Base-by-base conservation (phyloP, 92 coral and sea anemone genomes). In the Meandrina meandrites region DNA sequence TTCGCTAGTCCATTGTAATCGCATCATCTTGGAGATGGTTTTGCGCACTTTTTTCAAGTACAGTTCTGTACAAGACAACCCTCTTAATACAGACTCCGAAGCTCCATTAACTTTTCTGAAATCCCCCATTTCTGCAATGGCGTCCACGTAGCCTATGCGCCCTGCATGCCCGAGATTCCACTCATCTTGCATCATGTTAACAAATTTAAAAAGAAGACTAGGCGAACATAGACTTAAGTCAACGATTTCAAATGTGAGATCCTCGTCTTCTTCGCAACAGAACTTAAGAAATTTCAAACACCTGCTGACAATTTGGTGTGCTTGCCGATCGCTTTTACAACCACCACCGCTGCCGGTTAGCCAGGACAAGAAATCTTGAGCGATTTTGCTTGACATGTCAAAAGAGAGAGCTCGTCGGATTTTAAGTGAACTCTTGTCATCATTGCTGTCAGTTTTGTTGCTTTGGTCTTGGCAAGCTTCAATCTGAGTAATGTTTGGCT, bases 281-380 rank as follows among this genome's bases (percentile, higher is more conserved):
- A 90, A 82, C 68, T 81, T 90, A 4, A 90, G 51, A 82, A 86
- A 87, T 67, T 90, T 90, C 17, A 90, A 76, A 31, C 86, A 83
- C 56, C 80, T 78, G 68, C 66, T 48, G 16, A 81, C 83, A 7
- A 84, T 64, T 68, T 84, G 81, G 6, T 76, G 84, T 6, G 87
- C 86, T 88, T 90, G 88, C 2, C 75, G 22, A 58, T 75, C 42
- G 53, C 81, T 78, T 79, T 90, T 87, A 75, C 81, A 75, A 0
- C 86, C 91, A 4, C 93, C 88, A 16, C 87, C 88, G 60, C 92
- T 91, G 35, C 92, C 91, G 6, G 72, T 74, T 9, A 91, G 87
- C 94, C 89, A 91, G 2, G 56, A 40, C 27, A 21, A 7, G 30
- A 78, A 53, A 27, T 79, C 47, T 50, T 51, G 48, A 30, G 67